Conservation (phyloP, 2,113 vertebrate genomes). For the Callospermophilus lateralis region DNA sequence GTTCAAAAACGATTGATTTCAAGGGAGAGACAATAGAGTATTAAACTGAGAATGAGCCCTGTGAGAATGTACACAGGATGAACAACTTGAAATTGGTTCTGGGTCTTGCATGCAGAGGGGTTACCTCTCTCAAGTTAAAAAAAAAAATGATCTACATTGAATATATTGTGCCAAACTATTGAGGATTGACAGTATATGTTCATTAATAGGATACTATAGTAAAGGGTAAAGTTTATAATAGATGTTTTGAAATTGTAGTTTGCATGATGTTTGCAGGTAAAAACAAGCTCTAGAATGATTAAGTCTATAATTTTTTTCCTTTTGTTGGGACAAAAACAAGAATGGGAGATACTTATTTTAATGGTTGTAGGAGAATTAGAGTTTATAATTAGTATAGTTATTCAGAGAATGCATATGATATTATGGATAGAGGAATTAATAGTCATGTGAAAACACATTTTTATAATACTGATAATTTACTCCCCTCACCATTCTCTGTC, state of each 20-base stretch:
- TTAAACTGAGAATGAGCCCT: not conserved
- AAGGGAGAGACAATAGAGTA: not conserved
- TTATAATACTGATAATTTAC: not conserved
- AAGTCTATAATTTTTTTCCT: not conserved
- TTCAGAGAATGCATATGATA: slow-evolving; percentile 21
- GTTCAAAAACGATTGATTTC: not conserved
- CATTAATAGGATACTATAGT: not conserved
- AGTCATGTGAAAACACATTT: not conserved
- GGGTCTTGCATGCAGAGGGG: not conserved
- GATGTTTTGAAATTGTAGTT: not conserved
- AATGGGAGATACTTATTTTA: slow-evolving; percentile 36
- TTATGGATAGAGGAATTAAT: not conserved
- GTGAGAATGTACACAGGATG: not conserved
- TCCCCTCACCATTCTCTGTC: not conserved
- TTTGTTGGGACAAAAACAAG: not conserved
- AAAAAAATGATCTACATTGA: not conserved
- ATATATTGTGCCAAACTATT: not conserved
- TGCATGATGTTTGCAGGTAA: not conserved
- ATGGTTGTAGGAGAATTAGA: not conserved
- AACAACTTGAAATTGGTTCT: not conserved
- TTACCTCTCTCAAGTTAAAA: not conserved
- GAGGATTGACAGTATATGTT: not conserved
- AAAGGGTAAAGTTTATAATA: not conserved
- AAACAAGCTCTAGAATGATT: not conserved
- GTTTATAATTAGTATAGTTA: not conserved